Base-by-base conservation (phyloP, 1,140 invertebrate genomes). In the Pararge aegeria region DNA sequence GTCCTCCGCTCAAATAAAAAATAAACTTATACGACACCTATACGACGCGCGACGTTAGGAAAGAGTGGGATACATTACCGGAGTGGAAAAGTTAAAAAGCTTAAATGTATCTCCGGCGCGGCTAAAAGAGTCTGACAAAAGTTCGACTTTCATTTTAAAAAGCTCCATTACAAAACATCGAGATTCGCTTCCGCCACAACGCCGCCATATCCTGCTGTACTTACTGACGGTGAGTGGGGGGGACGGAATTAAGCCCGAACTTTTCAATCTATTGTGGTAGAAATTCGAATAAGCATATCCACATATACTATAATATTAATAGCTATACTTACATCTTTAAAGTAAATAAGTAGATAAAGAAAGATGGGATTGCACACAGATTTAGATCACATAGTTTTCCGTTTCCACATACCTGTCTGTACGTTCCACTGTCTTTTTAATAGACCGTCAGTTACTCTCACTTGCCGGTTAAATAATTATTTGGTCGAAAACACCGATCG, bases 61-160 rank as follows among this genome's bases (percentile, higher is more conserved):
- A 78, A 80, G 76, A 80, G 77, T 78, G 74, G 83, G 80, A 87
- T 89, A 89, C 83, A 89, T 89, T 89, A 89, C 83, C 74, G 80
- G 83, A 88, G 83, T 87, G 83, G 87, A 88, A 89, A 89, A 89
- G 87, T 89, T 89, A 88, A 89, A 89, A 89, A 89, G 87, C 87
- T 88, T 89, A 89, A 89, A 89, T 89, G 87, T 89, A 89, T 89
- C 85, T 83, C 82, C 74, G 80, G 76, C 79, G 76, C 78, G 83
- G 85, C 87, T 88, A 87, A 88, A 89, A 89, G 87, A 87, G 84
- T 88, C 87, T 86, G 85, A 89, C 87, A 89, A 89, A 89, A 89
- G 85, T 89, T 89, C 83, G 87, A 84, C 82, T 89, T 87, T 80
- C 84, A 89, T 89, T 89, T 87, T 89, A 89, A 89, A 89, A 87